Percentiles rank a stretch among this genome's conserved stretches.
Conservation (phyloP, 2,888 invertebrate genomes). For the Lydus trimaculatus region DNA sequence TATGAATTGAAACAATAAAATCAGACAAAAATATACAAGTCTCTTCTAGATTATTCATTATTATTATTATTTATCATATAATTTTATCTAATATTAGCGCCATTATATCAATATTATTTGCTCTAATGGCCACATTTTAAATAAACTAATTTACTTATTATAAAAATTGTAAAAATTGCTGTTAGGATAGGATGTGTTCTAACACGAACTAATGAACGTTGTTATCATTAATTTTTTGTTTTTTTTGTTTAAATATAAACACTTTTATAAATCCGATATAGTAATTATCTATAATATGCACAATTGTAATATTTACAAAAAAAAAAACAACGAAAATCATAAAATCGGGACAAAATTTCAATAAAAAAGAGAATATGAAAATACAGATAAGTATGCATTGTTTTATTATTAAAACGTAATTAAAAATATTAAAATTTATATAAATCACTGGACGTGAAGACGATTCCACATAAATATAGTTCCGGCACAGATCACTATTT, state of each 20-base stretch:
- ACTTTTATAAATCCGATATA: conserved; percentile 60
- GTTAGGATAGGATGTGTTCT: conserved; percentile 48
- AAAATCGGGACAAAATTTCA: neutral
- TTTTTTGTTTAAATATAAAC: conserved; percentile 57
- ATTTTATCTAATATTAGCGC: conserved; percentile 7
- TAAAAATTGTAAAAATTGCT: conserved; percentile 48
- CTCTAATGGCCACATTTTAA: conserved; percentile 43
- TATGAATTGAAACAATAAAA: conserved; percentile 27
- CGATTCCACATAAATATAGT: conserved; percentile 56
- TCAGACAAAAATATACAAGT: conserved; percentile 34
- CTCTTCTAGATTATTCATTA: conserved; percentile 12
- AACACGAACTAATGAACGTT: conserved; percentile 53
- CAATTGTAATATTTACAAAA: conserved; percentile 62
- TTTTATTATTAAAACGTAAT: conserved; percentile 46
- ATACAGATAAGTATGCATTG: conserved; percentile 52
- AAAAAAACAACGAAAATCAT: conserved; percentile 46
- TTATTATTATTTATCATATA: conserved; percentile 2
- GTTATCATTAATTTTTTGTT: conserved; percentile 34
- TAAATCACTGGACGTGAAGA: conserved; percentile 60
- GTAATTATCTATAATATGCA: conserved; percentile 58
- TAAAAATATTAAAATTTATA: conserved; percentile 53
- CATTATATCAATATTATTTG: conserved; percentile 3
- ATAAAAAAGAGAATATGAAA: conserved; percentile 36
- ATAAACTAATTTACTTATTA: conserved; percentile 46
- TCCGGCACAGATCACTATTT: conserved; percentile 55